Evolutionary conservation across 2,888 invertebrate species (phyloP).

Genomic region (Drosophila prolongata): DNA sequence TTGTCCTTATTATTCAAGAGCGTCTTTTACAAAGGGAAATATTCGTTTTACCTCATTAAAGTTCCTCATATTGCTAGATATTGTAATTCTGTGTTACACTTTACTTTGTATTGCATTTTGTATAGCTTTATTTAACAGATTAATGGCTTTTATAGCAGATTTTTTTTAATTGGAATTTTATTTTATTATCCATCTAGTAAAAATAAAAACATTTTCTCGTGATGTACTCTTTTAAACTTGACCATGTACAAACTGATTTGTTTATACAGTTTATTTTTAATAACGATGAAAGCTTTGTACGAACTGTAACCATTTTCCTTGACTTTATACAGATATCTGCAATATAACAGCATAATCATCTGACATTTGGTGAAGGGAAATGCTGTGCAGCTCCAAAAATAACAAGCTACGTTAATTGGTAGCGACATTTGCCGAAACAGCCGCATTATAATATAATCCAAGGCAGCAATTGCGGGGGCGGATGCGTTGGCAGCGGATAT

Average conservation of each 20-base stretch:
- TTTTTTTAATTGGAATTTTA: too few relatives aligned
- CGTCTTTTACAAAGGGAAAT: not conserved
- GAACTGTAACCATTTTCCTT: not conserved
- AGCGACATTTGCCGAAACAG: conserved; percentile 45
- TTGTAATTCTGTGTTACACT: too few relatives aligned
- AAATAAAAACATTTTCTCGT: too few relatives aligned
- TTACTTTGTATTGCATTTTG: too few relatives aligned
- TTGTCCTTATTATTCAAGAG: not conserved
- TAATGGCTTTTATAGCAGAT: too few relatives aligned
- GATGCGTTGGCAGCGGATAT: conserved; percentile 51
- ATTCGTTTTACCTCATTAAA: too few relatives aligned
- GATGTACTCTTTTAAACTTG: too few relatives aligned
- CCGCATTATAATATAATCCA: conserved; percentile 15
- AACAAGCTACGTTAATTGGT: conserved; percentile 67
- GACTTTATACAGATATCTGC: conserved; percentile 30
- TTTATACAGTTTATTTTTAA: too few relatives aligned
- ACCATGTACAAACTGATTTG: too few relatives aligned
- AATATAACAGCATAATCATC: conserved; percentile 55
- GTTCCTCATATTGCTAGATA: too few relatives aligned
- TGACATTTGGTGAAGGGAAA: conserved; percentile 7
- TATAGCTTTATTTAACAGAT: too few relatives aligned
- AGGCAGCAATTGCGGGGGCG: conserved; percentile 11
- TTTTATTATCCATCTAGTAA: too few relatives aligned
- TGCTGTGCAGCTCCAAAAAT: conserved; percentile 59
- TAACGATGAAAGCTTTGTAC: not conserved